phyloP scores from a whole-genome alignment of 2,888 invertebrate genomes.

The Hipparchia semele region DNA sequence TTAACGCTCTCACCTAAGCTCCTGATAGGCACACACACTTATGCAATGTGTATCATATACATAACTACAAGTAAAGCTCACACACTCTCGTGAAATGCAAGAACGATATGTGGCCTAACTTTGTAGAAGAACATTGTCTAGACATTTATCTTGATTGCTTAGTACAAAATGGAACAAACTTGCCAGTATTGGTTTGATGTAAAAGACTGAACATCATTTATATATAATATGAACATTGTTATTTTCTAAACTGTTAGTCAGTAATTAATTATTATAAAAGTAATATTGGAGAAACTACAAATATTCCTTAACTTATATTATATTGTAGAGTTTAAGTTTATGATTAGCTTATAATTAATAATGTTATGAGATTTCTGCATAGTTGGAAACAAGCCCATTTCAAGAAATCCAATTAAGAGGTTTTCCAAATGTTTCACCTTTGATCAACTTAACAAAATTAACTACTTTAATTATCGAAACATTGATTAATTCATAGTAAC shows the following conservation, averaged over 20 bases:
- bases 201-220: conserved; percentile 82
- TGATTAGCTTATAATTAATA: conserved; percentile 40
- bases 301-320: conserved; percentile 37
- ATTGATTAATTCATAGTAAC: conserved; percentile 40
- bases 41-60: too few relatives aligned
- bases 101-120: conserved; percentile 47
- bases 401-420: conserved; percentile 5
- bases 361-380: conserved; percentile 31
- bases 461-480: conserved; percentile 27
- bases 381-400: not conserved
- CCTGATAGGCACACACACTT: too few relatives aligned
- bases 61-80: too few relatives aligned
- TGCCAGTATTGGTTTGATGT: conserved; percentile 83
- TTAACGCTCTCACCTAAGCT: too few relatives aligned
- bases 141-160: conserved; percentile 70
- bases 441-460: conserved; percentile 12
- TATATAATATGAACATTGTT: conserved; percentile 66
- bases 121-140: conserved; percentile 70
- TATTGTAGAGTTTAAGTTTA: conserved; percentile 39
- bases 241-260: conserved; percentile 65
- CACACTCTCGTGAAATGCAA: too few relatives aligned
- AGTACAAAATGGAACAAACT: conserved; percentile 82
- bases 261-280: conserved; percentile 46
- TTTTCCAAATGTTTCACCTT: conserved; percentile 7
- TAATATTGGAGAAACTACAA: conserved; percentile 33